phyloP scores from a whole-genome alignment of 2,797 vertebrate genomes.

The Thalassophryne amazonica region DNA sequence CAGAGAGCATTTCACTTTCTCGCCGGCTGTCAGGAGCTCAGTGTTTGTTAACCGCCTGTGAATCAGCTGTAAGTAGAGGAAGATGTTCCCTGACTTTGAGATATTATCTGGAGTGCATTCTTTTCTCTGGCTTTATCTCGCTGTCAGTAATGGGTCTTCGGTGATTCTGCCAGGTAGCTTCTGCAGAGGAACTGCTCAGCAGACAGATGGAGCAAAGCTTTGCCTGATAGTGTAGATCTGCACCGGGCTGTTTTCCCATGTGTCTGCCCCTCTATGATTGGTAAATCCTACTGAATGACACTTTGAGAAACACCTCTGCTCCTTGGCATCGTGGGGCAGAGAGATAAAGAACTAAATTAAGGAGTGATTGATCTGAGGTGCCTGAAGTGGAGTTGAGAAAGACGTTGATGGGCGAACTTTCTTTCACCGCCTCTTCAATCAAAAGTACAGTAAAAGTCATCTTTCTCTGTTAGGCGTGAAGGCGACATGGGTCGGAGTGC shows the following conservation, averaged over 20 bases:
- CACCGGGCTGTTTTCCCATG: constrained; percentile 39
- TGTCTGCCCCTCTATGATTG: constrained; percentile 40
- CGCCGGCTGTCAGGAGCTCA: constrained; percentile 58
- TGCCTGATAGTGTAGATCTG: constrained; percentile 47
- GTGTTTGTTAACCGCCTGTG: constrained; percentile 58
- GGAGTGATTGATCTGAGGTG: constrained; percentile 8
- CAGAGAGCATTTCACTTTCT: constrained; percentile 71
- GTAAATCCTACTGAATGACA: constrained; percentile 59
- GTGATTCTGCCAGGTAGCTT: constrained; percentile 66
- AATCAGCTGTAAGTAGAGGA: constrained; percentile 63
- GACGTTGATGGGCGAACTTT: constrained; percentile 45
- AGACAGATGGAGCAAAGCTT: constrained; percentile 46
- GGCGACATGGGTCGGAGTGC: constrained; percentile 25
- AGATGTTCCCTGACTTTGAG: constrained; percentile 61
- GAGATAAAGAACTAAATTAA: not conserved
- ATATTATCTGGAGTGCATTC: constrained; percentile 63
- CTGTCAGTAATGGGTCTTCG: constrained; percentile 68
- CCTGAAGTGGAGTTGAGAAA: constrained; percentile 6
- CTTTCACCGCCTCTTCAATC: constrained; percentile 50
- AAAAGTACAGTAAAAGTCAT: constrained; percentile 36
- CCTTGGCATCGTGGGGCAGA: constrained; percentile 8
- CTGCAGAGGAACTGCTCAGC: constrained; percentile 51
- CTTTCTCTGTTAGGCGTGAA: constrained; percentile 24
- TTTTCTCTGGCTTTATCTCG: constrained; percentile 61
- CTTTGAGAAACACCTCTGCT: constrained; percentile 47